Evolutionary conservation across 2,888 invertebrate genomes (phyloP).

Genomic region (Rhyacophila evoluta): DNA sequence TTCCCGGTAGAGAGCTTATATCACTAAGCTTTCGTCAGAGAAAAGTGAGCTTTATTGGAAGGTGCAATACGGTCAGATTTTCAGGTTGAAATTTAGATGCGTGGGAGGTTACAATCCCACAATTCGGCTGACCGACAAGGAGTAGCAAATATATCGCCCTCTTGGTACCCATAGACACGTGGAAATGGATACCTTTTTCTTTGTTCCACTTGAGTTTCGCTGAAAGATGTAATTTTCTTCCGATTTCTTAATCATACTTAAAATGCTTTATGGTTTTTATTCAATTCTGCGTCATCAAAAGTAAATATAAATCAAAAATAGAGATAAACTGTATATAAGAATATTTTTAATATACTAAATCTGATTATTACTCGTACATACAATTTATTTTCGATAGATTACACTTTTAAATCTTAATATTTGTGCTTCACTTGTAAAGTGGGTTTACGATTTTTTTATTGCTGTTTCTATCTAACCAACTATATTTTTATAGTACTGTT

Average conservation of each 20-base stretch:
- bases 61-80: background rate
- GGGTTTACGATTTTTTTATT: no score
- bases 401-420: no score
- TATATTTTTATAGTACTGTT: no score
- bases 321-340: no score
- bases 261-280: background rate
- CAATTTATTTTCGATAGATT: no score
- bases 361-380: no score
- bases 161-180: conserved; percentile 10
- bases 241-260: conserved; percentile 4
- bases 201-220: background rate
- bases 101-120: background rate
- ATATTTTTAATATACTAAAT: no score
- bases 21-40: background rate
- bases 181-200: conserved; percentile 12
- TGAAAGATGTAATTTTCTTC: background rate
- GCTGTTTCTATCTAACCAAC: no score
- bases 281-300: background rate
- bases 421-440: no score
- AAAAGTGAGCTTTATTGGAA: conserved; percentile 5
- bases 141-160: conserved; percentile 3
- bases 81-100: background rate
- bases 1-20: background rate
- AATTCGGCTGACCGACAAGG: conserved; percentile 2
- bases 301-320: no score